phyloP scores from a whole-genome alignment of 2,113 vertebrate species.

The Tenrec ecaudatus region DNA sequence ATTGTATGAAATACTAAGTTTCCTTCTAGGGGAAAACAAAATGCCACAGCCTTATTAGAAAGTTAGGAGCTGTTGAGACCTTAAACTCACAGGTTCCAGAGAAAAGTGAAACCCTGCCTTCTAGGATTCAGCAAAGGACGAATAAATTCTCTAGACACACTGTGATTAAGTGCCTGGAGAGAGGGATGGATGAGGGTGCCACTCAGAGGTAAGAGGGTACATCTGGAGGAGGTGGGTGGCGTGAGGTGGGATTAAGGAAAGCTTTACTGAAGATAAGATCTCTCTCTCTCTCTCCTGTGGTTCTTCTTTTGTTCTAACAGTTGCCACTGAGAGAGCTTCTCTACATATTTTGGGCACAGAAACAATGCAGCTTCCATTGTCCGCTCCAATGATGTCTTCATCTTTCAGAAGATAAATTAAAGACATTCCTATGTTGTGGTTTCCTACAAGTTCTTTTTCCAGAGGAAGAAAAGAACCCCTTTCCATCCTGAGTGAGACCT shows the following conservation, averaged over 20 bases:
- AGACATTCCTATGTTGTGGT: not conserved
- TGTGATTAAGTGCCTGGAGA: constrained; percentile 39
- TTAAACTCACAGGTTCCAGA: not conserved
- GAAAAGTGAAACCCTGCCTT: not conserved
- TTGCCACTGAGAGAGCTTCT: not conserved
- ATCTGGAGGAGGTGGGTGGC: not conserved
- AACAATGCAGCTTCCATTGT: not conserved
- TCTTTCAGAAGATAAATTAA: constrained; percentile 3
- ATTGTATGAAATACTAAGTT: not conserved
- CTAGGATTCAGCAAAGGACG: constrained; percentile 19
- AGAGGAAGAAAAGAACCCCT: not conserved
- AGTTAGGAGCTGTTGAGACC: not conserved
- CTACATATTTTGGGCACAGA: not conserved
- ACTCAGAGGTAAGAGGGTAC: not conserved
- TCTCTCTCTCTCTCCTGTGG: not conserved
- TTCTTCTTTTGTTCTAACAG: constrained; percentile 28
- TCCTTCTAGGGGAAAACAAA: constrained; percentile 21
- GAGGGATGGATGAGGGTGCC: not conserved
- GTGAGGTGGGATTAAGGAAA: not conserved
- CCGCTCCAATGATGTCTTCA: not conserved
- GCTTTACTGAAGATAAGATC: constrained; percentile 2
- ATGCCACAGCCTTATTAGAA: not conserved
- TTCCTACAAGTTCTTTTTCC: constrained; percentile 10
- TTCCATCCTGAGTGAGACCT: constrained; percentile 23
- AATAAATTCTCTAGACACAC: not conserved